phyloP scores from a whole-genome alignment of 2,113 vertebrate genomes.

The Actenoides lindsayi region DNA sequence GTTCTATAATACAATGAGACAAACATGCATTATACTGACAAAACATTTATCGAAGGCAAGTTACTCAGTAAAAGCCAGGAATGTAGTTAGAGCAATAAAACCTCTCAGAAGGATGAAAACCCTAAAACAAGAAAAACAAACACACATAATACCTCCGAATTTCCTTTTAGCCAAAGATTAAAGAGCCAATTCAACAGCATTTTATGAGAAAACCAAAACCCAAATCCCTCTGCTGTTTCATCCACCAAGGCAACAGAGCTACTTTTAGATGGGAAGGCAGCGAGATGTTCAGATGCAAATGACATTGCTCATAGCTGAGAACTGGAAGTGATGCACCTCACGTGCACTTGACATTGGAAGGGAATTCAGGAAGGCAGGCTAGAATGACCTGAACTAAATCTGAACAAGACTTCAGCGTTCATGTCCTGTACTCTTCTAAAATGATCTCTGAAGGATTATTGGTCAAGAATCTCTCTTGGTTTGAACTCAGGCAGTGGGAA shows the following conservation, averaged over 20 bases:
- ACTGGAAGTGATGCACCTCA: conserved; percentile 19
- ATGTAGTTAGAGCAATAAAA: not conserved
- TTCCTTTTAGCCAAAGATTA: not conserved
- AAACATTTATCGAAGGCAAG: not conserved
- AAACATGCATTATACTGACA: not conserved
- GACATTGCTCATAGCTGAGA: not conserved
- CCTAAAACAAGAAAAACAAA: not conserved
- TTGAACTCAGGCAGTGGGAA: not conserved
- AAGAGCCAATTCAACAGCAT: not conserved
- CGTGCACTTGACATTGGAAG: not conserved
- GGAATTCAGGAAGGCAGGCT: not conserved
- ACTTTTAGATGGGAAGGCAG: not conserved
- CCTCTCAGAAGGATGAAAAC: not conserved
- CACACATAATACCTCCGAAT: not conserved
- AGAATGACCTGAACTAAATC: not conserved
- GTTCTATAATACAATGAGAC: not conserved
- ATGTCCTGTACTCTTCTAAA: not conserved
- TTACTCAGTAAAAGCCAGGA: not conserved
- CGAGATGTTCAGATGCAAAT: not conserved
- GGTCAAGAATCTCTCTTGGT: not conserved
- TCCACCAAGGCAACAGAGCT: not conserved
- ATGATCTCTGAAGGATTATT: not conserved
- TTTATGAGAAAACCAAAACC: not conserved
- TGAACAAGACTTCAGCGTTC: not conserved
- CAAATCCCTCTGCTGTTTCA: not conserved